Evolutionary conservation across 35 echinoderm and acorn worm genomes (phyloP).

Genomic region (Diadema setosum): DNA sequence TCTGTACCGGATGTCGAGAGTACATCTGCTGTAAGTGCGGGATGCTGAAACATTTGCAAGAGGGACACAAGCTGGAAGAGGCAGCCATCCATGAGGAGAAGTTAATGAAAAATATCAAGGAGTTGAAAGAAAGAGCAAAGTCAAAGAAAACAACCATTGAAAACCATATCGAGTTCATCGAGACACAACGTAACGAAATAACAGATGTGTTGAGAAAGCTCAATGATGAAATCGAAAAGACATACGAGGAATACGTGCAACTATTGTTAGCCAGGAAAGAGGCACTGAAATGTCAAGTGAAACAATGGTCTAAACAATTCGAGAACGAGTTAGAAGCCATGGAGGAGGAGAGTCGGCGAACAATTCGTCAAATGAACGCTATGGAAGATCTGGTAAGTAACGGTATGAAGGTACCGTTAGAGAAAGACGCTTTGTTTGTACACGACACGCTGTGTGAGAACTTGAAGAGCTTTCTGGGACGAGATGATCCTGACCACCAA

Average conservation of each 20-base stretch:
- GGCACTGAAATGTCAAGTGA: background rate
- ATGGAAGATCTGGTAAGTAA: background rate
- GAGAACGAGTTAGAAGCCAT: background rate
- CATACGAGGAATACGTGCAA: background rate
- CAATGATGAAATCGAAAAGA: background rate
- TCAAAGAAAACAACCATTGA: background rate
- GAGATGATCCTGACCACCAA: background rate
- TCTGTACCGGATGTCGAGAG: background rate
- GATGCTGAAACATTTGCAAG: background rate
- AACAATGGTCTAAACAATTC: background rate
- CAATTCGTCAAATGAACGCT: background rate
- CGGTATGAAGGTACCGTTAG: background rate
- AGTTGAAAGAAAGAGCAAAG: background rate
- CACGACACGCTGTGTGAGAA: background rate
- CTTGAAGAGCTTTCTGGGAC: background rate
- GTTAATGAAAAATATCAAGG: background rate
- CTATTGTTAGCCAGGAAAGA: background rate
- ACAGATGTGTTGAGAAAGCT: background rate
- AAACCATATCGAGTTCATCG: background rate
- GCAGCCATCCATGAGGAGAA: background rate
- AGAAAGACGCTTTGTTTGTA: background rate
- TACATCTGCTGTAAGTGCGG: background rate
- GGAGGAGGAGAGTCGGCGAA: background rate
- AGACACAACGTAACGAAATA: background rate
- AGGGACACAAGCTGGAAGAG: background rate